These are phyloP conservation scores for Netelia fuscicornis DNA, from an alignment of 2,888 invertebrate genomes.

Conservation along the genomic window DNA sequence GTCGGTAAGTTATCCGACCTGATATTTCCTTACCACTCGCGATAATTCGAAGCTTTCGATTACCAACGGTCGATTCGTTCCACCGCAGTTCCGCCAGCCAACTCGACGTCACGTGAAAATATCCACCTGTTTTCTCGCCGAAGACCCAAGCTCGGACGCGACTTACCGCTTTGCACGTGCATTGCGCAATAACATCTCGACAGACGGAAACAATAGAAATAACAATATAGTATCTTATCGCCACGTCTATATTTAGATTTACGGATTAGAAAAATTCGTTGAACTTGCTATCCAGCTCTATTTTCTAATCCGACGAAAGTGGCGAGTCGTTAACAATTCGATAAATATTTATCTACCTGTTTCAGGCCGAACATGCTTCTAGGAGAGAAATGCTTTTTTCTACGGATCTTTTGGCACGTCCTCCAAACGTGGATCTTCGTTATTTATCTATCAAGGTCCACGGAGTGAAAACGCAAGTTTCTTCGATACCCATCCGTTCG, in stretches of 20 bases:
- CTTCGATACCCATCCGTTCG: slow-evolving; percentile 26
- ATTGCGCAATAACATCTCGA: slow-evolving; percentile 42
- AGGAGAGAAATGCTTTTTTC: background rate
- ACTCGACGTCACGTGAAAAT: slow-evolving; percentile 57
- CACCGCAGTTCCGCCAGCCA: slow-evolving; percentile 28
- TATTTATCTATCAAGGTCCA: background rate
- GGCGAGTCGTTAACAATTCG: background rate
- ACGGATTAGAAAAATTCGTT: background rate
- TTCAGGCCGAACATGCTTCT: background rate
- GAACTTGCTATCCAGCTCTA: background rate
- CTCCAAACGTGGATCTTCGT: background rate
- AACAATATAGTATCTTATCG: slow-evolving; percentile 36
- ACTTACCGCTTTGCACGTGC: background rate
- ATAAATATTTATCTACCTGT: background rate
- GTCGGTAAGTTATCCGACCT: background rate
- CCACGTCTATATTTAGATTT: slow-evolving; percentile 28
- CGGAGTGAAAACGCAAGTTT: slow-evolving; percentile 20
- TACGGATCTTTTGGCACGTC: background rate
- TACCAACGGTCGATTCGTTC: slow-evolving; percentile 23
- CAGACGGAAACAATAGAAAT: slow-evolving; percentile 13
- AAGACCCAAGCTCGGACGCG: background rate
- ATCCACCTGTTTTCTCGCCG: slow-evolving; percentile 55
- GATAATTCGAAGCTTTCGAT: background rate
- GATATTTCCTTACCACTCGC: background rate
- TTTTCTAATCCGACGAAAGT: too few relatives aligned